Percentiles rank a stretch among this genome's conserved stretches.
Conservation (phyloP, 2,888 invertebrate genomes). For the Callyntrura guangdongensis region DNA sequence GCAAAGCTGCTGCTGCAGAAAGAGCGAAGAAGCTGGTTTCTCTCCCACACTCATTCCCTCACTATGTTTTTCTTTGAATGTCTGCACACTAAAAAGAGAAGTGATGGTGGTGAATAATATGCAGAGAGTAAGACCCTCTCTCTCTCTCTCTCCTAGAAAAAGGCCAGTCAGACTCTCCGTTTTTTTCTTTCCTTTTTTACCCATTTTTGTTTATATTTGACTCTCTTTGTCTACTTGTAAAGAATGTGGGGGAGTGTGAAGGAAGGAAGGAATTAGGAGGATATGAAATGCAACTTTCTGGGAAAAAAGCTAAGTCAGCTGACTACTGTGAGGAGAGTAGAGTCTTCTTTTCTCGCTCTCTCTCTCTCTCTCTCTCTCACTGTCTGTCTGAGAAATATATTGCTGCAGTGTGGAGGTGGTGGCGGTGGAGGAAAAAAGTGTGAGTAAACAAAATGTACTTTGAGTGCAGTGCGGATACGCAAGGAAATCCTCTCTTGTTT, state of each 20-base stretch:
- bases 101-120: no score
- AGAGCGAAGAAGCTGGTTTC: conserved; percentile 13
- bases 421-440: conserved; percentile 9
- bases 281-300: conserved; percentile 3
- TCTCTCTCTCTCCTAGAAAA: no score
- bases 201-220: conserved; percentile 41
- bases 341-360: no score
- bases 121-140: conserved; percentile 1
- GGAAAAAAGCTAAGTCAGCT: conserved; percentile 49
- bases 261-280: neutral
- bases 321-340: neutral
- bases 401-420: neutral
- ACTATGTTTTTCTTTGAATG: neutral
- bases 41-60: neutral
- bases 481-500: neutral
- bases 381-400: neutral
- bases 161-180: neutral
- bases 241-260: conserved; percentile 8
- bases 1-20: neutral
- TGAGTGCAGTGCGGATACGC: neutral
- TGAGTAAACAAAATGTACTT: conserved; percentile 31
- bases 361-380: no score
- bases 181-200: conserved; percentile 19
- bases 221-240: conserved; percentile 8
- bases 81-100: neutral